Conservation (phyloP, 1,140 invertebrate genomes). For the Philopotamus ludificatus region DNA sequence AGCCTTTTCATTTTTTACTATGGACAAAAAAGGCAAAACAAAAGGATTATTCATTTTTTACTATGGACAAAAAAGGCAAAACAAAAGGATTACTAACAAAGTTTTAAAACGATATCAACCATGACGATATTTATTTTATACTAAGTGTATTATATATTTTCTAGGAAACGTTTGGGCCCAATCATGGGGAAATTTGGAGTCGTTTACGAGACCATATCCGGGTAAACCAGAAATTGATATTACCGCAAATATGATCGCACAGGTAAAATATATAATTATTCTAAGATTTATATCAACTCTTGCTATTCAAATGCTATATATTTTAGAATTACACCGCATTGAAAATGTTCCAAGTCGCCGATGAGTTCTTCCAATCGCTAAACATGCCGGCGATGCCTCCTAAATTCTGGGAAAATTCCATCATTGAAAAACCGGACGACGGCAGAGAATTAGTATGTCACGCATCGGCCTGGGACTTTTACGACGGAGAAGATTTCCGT, state of each 20-base stretch:
- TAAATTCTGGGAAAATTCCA: slow-evolving; percentile 78
- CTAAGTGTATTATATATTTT: no score
- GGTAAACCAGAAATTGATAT: slow-evolving; percentile 71
- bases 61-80: no score
- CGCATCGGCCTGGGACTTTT: slow-evolving; percentile 91
- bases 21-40: no score
- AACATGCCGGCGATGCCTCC: slow-evolving; percentile 80
- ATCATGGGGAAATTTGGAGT: slow-evolving; percentile 77
- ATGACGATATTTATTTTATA: no score
- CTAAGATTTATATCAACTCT: no score
- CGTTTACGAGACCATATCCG: slow-evolving; percentile 72
- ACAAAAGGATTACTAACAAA: no score
- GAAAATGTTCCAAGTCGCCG: slow-evolving; percentile 79
- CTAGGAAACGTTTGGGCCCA: slow-evolving; percentile 93
- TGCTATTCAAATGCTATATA: no score
- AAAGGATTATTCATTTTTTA: no score
- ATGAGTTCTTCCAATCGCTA: slow-evolving; percentile 84
- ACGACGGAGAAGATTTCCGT: slow-evolving; percentile 76
- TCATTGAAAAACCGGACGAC: slow-evolving; percentile 75
- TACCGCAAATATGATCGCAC: slow-evolving; percentile 67
- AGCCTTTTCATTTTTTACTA: no score
- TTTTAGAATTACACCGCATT: slow-evolving; percentile 65
- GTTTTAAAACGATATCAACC: no score
- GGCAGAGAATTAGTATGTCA: slow-evolving; percentile 82
- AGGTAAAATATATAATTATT: no score